Base-by-base conservation (phyloP, 2,888 invertebrate genomes). In the Ditula angustiorana region DNA sequence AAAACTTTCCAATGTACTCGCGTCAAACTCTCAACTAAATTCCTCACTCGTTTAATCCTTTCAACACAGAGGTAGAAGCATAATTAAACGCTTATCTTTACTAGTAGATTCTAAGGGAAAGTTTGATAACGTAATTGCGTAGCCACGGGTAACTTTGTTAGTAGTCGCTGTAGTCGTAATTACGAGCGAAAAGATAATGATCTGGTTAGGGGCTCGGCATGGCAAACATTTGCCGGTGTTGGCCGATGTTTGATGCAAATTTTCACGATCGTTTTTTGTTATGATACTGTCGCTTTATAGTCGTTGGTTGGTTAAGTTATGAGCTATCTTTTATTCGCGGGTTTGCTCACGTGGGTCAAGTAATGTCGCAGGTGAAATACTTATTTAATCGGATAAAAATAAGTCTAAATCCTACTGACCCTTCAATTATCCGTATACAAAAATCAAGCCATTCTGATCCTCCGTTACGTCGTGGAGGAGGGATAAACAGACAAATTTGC, bases 51-150 rank as follows among this genome's bases (percentile, higher is more conserved):
- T 19, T 41, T 8, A 41, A 19, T 19, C 41, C 41, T 41, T 41
- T 41, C 46, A 46, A 24, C 26, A 1, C 19, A 23, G n/a, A n/a
- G n/a, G n/a, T n/a, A 26, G 24, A 13, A 26, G 26, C 21, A 23
- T 52, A 21, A 63, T 49, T 16, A 41, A 37, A 35, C 23, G 47
- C 30, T 57, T 57, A 57, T 63, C 16, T 50, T 49, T 56, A 16
- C 30, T 19, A 50, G 41, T 19, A 56, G 30, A 37, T 55, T 21
- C 11, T 16, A 30, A 37, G 13, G 19, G 13, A 33, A 58, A 57
- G 41, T 56, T 49, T 62, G 49, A 49, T 57, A 23, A 49, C 37
- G 30, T 47, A 57, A 41, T 57, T 28, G 49, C 30, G 41, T 41
- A 52, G 33, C 52, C 37, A 13, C 5, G 37, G 37, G 47, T 35